Evolutionary conservation across 2,888 invertebrate species (phyloP), one percentile per base, ranked within the genome.

Genomic region (Panorpa germanica): DNA sequence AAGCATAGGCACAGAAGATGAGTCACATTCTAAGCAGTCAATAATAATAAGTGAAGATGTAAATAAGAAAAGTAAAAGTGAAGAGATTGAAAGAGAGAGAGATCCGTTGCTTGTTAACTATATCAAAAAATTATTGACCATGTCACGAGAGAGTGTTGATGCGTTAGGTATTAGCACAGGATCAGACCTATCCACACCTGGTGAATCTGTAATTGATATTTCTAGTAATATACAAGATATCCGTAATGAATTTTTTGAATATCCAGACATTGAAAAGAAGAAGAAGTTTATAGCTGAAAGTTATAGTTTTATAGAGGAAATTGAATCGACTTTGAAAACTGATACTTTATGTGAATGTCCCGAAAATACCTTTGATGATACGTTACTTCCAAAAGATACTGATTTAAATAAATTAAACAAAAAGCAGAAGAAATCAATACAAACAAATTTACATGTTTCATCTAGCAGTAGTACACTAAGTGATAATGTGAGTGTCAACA

Each of bases 121-220:
- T 38, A 55, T 66, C 3, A 50, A 57, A 31, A 54, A 58, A 36
- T 43, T 66, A 21, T 41, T 66, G 12, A 47, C 47, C n/a, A 61
- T 65, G 64, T 58, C 60, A 0, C 52, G 55, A 17, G 44, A 41
- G 7, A 55, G 54, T 32, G 45, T 65, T n/a, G 55, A 60, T 9
- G 51, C 59, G 8, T 42, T 64, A 11, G 49, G 49, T 2, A 53
- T 59, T 0, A 55, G 55, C 38, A 52, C 54, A 2, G 44, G 45
- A 2, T 58, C 62, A 15, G 56, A 56, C 1, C 46, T 61, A 11
- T 44, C 53, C 13, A 63, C 63, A 1, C 63, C 64, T 0, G 41
- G 48, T 7, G 50, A 51, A 3, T 63, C 61, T 3, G 39, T 63
- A 3, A 44, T 64, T 2, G 53, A 61, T 29, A 47, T 48, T 4